Percentiles rank a stretch among this genome's conserved stretches.
phyloP scores from a whole-genome alignment of 2,797 vertebrate genomes.

The Artibeus jamaicensis region DNA sequence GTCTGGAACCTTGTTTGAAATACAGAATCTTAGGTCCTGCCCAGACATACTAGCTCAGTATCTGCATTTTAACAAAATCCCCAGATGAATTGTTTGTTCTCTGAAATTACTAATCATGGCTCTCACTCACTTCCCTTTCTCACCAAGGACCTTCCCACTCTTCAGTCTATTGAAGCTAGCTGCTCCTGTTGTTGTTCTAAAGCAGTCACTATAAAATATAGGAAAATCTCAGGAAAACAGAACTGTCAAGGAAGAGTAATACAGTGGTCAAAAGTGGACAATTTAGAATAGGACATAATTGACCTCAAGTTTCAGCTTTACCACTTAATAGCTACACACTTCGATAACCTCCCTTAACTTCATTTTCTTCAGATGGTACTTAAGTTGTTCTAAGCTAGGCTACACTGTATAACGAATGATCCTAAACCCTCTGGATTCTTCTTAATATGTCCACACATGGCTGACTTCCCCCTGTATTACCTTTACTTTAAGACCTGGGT shows the following conservation, averaged over 20 bases:
- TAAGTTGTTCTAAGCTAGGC: not conserved
- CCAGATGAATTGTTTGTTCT: not conserved
- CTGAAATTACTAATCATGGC: not conserved
- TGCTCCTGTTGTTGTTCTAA: not conserved
- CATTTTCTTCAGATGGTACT: not conserved
- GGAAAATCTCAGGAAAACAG: not conserved
- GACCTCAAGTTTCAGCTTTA: not conserved
- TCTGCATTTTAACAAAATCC: not conserved
- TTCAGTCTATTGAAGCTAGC: not conserved
- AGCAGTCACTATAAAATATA: not conserved
- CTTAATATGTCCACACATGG: not conserved
- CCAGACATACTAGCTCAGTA: not conserved
- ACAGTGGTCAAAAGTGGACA: not conserved
- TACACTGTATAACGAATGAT: not conserved
- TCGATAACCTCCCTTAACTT: not conserved
- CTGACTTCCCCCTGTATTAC: not conserved
- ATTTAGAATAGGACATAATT: not conserved
- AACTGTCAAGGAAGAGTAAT: not conserved
- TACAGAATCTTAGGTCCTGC: not conserved
- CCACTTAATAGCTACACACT: not conserved
- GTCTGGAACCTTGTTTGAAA: not conserved
- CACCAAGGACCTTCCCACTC: constrained; percentile 58
- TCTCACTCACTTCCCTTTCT: not conserved
- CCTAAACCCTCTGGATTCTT: not conserved
- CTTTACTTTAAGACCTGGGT: not conserved